Percentiles rank a stretch among this genome's conserved stretches.
phyloP scores from a whole-genome alignment of 2,797 vertebrate genomes.

The Chrosomus eos region DNA sequence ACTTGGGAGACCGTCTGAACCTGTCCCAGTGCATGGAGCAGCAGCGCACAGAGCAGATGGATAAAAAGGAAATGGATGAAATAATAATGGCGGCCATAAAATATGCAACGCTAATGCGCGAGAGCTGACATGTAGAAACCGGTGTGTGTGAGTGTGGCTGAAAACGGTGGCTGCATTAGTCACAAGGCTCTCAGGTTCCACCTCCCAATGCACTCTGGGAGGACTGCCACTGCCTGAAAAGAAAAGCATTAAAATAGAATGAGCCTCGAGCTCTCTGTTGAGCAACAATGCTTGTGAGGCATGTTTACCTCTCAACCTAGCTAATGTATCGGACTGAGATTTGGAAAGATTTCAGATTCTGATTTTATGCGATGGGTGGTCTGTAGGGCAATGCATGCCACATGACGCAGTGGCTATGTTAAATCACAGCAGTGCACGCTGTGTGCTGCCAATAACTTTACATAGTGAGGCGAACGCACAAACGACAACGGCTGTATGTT shows the following conservation, averaged over 20 bases:
- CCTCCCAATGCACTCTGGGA: conserved; percentile 45
- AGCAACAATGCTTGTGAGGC: conserved; percentile 36
- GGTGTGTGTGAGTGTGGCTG: conserved; percentile 59
- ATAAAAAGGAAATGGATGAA: conserved; percentile 58
- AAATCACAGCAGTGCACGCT: conserved; percentile 3
- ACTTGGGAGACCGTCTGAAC: conserved; percentile 40
- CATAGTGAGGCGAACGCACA: background rate
- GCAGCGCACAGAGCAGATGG: conserved; percentile 35
- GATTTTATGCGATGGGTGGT: conserved; percentile 13
- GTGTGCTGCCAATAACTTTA: conserved; percentile 6
- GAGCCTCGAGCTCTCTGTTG: conserved; percentile 43
- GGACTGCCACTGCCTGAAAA: conserved; percentile 45
- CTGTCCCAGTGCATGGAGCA: conserved; percentile 22
- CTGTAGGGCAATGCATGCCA: conserved; percentile 10
- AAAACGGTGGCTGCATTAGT: conserved; percentile 68
- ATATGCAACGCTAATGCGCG: conserved; percentile 71
- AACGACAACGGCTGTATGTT: conserved; percentile 1
- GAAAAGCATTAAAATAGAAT: conserved; percentile 54
- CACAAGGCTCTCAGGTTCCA: conserved; percentile 63
- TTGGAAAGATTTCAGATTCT: conserved; percentile 28
- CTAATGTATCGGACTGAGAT: conserved; percentile 39
- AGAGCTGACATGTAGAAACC: conserved; percentile 64
- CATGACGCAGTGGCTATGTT: background rate
- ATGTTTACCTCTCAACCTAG: conserved; percentile 26
- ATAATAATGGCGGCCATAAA: conserved; percentile 66